Evolutionary conservation across 2,888 invertebrate genomes (phyloP).

Genomic region (Drosophila peninsularis): DNA sequence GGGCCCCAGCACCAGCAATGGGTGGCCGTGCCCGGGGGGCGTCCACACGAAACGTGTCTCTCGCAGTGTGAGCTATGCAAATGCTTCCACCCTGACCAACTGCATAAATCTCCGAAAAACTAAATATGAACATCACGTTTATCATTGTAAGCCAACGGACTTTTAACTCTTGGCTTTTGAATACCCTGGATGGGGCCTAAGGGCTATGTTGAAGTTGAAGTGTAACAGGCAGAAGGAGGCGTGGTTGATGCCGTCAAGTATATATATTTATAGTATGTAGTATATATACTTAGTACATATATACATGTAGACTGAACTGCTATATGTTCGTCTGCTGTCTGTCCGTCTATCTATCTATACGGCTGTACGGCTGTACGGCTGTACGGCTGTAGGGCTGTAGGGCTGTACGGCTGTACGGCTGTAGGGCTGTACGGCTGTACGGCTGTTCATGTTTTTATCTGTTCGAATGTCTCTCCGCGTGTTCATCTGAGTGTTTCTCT

Average conservation of each 20-base stretch:
- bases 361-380: no score
- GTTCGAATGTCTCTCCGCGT: neutral
- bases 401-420: no score
- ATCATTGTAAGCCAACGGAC: neutral
- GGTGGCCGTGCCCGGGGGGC: neutral
- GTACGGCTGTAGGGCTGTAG: no score
- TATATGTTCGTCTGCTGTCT: neutral
- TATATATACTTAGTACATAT: no score
- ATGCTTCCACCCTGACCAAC: slow-evolving; percentile 8
- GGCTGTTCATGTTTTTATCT: no score
- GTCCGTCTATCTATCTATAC: neutral
- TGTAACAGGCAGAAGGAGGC: neutral
- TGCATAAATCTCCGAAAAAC: slow-evolving; percentile 7
- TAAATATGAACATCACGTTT: slow-evolving; percentile 16
- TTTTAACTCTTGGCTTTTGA: neutral
- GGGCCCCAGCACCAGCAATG: neutral
- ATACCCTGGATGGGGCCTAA: neutral
- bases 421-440: no score
- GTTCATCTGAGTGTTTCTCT: neutral
- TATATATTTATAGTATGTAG: neutral
- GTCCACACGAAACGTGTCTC: neutral
- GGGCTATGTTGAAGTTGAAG: neutral
- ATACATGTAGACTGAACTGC: neutral
- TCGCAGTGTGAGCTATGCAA: slow-evolving; percentile 10
- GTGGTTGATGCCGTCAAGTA: neutral